Evolutionary conservation across 2,797 vertebrate genomes (phyloP), one percentile per base, ranked within the genome.

Genomic region (Macroramphosus scolopax): DNA sequence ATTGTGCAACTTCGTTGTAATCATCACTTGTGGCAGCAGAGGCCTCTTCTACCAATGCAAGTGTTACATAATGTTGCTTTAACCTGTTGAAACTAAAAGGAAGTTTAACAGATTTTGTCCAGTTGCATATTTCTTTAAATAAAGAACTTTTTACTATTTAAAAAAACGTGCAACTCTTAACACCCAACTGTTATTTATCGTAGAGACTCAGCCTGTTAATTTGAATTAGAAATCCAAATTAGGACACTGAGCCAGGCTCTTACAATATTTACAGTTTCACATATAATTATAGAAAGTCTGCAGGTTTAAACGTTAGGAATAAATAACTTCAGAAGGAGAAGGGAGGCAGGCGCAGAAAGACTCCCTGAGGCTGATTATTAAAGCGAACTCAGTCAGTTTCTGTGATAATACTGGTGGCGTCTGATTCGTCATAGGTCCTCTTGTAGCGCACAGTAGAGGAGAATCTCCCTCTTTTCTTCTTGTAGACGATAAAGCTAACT

Each of bases 331-430:
- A n/a, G n/a, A n/a, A n/a, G n/a, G n/a, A n/a, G n/a, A n/a, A n/a
- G n/a, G n/a, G n/a, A n/a, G n/a, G n/a, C n/a, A n/a, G n/a, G n/a
- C n/a, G n/a, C n/a, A n/a, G n/a, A n/a, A n/a, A n/a, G 12, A 49
- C 44, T 75, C 64, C 77, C 67, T 63, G 68, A 68, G 53, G 44
- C 57, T 1, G 49, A 45, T 6, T 4, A 22, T 11, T 6, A 2
- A 28, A 37, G n/a, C 46, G 10, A 15, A 22, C 30, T 88, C 64
- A 88, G 8, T 90, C 83, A 0, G 29, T 55, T 1, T 85, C 79
- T 2, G 81, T 73, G 37, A 91, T 77, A 37, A 91, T 90, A 70
- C 87, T 89, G 36, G 84, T 84, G 68, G 55, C 59, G 77, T 91
- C 90, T 0, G 35, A 28, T 0, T 90, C 86, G 11, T 92, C 85